Conservation (phyloP, 1,140 invertebrate species). For the Radopholus similis region DNA sequence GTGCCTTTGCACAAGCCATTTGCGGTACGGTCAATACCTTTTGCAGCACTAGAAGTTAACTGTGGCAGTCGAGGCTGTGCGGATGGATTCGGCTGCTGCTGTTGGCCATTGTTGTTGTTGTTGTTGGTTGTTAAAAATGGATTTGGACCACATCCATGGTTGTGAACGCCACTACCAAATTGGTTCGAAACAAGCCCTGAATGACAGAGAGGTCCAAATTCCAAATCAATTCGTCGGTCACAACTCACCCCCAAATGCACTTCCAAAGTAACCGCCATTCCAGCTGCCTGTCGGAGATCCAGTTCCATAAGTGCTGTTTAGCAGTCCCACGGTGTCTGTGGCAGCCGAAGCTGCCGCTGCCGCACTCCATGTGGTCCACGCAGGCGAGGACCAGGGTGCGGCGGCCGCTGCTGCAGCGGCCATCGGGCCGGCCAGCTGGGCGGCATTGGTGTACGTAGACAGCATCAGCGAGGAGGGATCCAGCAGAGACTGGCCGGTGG, state of each 20-base stretch:
- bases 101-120: neutral
- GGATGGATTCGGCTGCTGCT: neutral
- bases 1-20: neutral
- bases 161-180: neutral
- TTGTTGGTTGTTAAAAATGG: neutral
- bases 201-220: neutral
- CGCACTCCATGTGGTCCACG: neutral
- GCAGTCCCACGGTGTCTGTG: neutral
- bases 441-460: neutral
- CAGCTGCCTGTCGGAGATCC: neutral
- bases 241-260: neutral
- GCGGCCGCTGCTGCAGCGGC: neutral
- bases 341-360: neutral
- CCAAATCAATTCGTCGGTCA: neutral
- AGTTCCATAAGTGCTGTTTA: neutral
- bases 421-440: conserved; percentile 5
- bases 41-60: neutral
- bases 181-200: neutral
- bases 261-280: conserved; percentile 1
- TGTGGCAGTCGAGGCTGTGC: neutral
- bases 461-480: conserved; percentile 1
- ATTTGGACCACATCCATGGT: neutral
- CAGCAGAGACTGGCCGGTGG: neutral
- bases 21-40: neutral
- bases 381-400: neutral